phyloP scores from a whole-genome alignment of 2,888 invertebrate species.

The Fabriciana adippe region DNA sequence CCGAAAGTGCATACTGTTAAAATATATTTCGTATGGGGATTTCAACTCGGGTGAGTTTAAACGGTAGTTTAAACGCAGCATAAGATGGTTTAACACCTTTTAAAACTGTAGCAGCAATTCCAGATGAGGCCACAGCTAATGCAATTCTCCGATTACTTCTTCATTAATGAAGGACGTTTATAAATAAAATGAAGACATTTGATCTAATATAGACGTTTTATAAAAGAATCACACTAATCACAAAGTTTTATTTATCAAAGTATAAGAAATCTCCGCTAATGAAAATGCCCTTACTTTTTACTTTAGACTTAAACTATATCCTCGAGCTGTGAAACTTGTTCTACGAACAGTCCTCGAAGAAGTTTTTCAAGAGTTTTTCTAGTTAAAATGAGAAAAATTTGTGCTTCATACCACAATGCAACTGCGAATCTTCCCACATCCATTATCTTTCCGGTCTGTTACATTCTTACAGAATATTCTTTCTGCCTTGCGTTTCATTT shows the following conservation, averaged over 20 bases:
- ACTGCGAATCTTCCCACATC: slow-evolving; percentile 43
- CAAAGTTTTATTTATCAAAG: neutral
- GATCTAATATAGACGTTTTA: too few relatives aligned
- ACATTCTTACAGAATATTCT: slow-evolving; percentile 39
- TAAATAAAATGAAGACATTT: too few relatives aligned
- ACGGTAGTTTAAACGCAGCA: too few relatives aligned
- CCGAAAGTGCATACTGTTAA: too few relatives aligned
- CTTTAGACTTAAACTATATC: slow-evolving; percentile 21
- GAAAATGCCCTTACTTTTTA: slow-evolving; percentile 16
- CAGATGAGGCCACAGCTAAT: too few relatives aligned
- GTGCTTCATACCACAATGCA: slow-evolving; percentile 37
- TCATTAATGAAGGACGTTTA: too few relatives aligned
- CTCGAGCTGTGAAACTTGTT: slow-evolving; percentile 29
- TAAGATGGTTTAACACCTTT: too few relatives aligned
- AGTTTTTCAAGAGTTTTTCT: slow-evolving; percentile 40
- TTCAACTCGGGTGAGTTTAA: too few relatives aligned
- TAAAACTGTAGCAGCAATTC: too few relatives aligned
- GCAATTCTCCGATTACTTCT: too few relatives aligned
- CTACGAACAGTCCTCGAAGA: slow-evolving; percentile 27
- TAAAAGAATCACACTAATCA: neutral
- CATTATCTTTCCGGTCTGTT: slow-evolving; percentile 45
- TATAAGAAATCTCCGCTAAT: neutral
- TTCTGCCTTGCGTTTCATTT: slow-evolving; percentile 15
- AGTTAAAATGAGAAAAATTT: slow-evolving; percentile 41
- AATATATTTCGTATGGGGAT: too few relatives aligned